Evolutionary conservation across 2,113 vertebrate species (phyloP), one percentile per base, ranked within the genome.

Genomic region (Pteruthius melanotis): DNA sequence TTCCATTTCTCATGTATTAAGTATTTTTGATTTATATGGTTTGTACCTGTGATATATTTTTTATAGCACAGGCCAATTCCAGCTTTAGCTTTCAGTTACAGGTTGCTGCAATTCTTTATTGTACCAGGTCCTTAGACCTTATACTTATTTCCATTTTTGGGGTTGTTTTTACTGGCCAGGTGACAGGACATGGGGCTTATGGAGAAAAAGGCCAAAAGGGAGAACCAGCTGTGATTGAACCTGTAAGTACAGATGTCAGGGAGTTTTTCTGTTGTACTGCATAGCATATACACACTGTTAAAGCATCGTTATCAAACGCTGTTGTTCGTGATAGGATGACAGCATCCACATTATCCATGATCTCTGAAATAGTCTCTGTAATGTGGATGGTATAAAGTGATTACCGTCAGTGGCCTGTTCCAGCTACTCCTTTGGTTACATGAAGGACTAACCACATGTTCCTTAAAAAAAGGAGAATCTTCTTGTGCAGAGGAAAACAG

Each of bases 131-230:
- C 35, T 85, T 87, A 69, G n/a, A 20, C 16, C 9, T 88, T 83
- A 42, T 78, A 68, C 53, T 92, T 81, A 90, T 49, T 92, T 95
- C 92, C 10, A 13, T 44, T 93, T 63, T 53, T 3, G 65, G 78
- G 63, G 10, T 50, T 92, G 9, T 91, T 95, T 97, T 96, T 83
- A 75, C 83, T 87, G 61, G 28, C 81, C 97, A 99, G 99, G 98
- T 99, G 69, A 98, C 98, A 80, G 98, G 98, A 47, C 98, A 97
- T 82, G 98, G 98, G 40, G 96, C 90, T 81, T 98, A 98, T 19
- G 99, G 99, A 77, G 98, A 99, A 97, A 99, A 99, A 94, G 99
- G 99, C 81, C 98, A 99, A 85, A 99, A 99, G 83, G 99, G 99
- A 65, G 99, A 99, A 76, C 99, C 99, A 17, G 99, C 99, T 27